phyloP scores from a whole-genome alignment of 2,888 invertebrate species.

The Acleris cristana region DNA sequence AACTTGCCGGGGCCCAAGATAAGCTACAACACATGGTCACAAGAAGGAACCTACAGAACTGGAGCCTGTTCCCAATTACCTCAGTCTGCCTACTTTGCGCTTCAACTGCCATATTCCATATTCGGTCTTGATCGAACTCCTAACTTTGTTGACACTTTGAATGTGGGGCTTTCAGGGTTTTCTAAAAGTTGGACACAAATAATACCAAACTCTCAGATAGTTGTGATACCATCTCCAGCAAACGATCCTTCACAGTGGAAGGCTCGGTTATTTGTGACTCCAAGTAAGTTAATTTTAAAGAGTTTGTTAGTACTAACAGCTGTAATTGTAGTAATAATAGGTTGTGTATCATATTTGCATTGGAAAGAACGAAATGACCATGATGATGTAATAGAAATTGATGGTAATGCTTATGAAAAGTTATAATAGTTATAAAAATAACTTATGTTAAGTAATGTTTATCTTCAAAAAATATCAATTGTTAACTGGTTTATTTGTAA shows the following conservation, averaged over 20 bases:
- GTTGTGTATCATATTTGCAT: constrained; percentile 93
- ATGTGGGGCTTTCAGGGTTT: constrained; percentile 89
- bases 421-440: constrained; percentile 48
- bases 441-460: too few species aligned
- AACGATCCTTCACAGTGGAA: constrained; percentile 92
- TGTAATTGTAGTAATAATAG: constrained; percentile 92
- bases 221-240: constrained; percentile 95
- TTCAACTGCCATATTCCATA: constrained; percentile 97
- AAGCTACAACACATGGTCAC: constrained; percentile 93
- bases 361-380: constrained; percentile 90
- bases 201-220: constrained; percentile 98
- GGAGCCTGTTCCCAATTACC: constrained; percentile 94
- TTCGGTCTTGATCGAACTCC: constrained; percentile 99
- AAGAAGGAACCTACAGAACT: constrained; percentile 91
- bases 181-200: constrained; percentile 93
- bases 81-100: constrained; percentile 95
- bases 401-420: constrained; percentile 75
- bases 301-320: constrained; percentile 95
- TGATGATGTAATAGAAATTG: constrained; percentile 77
- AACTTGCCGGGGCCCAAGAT: constrained; percentile 96
- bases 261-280: constrained; percentile 96
- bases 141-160: constrained; percentile 96
- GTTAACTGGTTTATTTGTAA: too few species aligned
- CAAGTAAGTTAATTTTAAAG: constrained; percentile 95
- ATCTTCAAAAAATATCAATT: too few species aligned